A percentile compares a stretch with the other conserved stretches of the same genome.
Conservation (phyloP, 2,797 vertebrate genomes). For the Gadopsis marmoratus region DNA sequence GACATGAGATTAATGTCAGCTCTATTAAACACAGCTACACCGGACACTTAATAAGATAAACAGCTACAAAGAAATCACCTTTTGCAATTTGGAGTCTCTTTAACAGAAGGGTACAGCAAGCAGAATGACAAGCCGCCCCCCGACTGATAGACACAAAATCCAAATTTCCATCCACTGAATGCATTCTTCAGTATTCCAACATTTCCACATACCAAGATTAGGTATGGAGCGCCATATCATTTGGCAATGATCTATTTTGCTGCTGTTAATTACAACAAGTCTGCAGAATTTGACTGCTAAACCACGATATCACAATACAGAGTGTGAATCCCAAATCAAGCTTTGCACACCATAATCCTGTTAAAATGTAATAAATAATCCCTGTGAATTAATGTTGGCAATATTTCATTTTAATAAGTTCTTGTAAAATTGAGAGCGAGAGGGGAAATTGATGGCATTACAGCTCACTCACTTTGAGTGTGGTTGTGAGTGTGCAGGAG, state of each 20-base stretch:
- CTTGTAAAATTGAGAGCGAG: constrained; percentile 69
- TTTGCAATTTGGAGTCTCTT: constrained; percentile 23
- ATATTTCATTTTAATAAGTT: constrained; percentile 85
- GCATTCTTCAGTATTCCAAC: constrained; percentile 45
- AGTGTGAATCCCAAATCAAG: constrained; percentile 83
- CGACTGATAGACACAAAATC: constrained; percentile 49
- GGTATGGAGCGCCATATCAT: constrained; percentile 71
- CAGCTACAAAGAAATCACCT: constrained; percentile 13
- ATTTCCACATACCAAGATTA: constrained; percentile 73
- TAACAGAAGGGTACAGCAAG: constrained; percentile 22
- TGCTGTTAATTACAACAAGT: constrained; percentile 81
- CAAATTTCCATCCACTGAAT: constrained; percentile 46
- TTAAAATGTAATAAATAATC: constrained; percentile 87
- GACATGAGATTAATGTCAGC: constrained; percentile 41
- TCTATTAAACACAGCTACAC: constrained; percentile 32
- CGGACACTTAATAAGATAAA: constrained; percentile 27
- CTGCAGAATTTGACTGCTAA: constrained; percentile 81
- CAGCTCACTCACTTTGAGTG: constrained; percentile 83
- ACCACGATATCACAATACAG: constrained; percentile 81
- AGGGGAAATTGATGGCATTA: constrained; percentile 71
- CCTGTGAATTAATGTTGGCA: constrained; percentile 83
- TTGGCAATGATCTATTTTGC: constrained; percentile 80
- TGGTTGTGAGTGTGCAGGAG: constrained; percentile 78
- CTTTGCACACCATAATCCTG: constrained; percentile 83
- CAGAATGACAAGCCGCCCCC: constrained; percentile 16